Conservation (phyloP, 2,797 vertebrate species). For the Babyrousa celebensis region DNA sequence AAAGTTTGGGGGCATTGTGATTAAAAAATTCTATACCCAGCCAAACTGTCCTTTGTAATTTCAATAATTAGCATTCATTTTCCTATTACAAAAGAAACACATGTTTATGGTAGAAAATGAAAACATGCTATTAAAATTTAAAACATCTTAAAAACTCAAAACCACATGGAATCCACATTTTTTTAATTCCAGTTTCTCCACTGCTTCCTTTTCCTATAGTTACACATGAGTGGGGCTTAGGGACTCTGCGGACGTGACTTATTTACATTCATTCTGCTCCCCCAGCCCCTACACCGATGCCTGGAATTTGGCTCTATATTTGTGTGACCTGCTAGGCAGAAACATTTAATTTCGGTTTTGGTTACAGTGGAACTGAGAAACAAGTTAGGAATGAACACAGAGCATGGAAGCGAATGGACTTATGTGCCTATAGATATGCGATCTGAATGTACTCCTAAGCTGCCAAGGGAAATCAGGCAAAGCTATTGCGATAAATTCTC, state of each 20-base stretch:
- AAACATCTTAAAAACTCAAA: constrained; percentile 44
- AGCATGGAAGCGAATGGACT: background rate
- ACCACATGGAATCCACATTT: background rate
- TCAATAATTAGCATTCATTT: background rate
- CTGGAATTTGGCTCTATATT: background rate
- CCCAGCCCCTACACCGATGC: background rate
- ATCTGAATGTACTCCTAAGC: background rate
- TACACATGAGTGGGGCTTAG: background rate
- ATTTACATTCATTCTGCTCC: background rate
- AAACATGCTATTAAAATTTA: constrained; percentile 8
- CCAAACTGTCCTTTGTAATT: constrained; percentile 13
- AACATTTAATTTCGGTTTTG: constrained; percentile 41
- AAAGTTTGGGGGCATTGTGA: background rate
- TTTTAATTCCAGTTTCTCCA: background rate
- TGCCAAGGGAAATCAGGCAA: background rate
- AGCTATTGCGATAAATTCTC: background rate
- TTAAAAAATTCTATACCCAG: constrained; percentile 51
- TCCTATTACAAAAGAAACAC: constrained; percentile 40
- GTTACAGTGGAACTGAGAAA: constrained; percentile 19
- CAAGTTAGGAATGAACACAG: background rate
- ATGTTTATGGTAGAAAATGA: background rate
- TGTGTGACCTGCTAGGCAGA: background rate
- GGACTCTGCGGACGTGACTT: background rate
- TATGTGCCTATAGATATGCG: background rate
- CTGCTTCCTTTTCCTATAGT: background rate